Evolutionary conservation across 2,888 invertebrate genomes (phyloP), one percentile per base, ranked within the genome.

Genomic region (Sinhomidia bicolor): DNA sequence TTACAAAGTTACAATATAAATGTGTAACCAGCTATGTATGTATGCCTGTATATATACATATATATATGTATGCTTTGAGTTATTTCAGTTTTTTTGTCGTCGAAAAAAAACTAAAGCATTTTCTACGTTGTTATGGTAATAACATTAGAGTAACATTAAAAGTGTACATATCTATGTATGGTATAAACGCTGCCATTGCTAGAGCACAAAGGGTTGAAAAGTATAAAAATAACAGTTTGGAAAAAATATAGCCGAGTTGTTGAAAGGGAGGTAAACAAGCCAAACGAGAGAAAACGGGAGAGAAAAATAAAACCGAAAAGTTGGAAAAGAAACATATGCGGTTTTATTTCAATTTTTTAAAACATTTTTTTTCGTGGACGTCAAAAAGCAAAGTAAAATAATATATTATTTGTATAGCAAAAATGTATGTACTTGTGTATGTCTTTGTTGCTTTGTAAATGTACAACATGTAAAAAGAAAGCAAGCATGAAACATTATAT

Each of bases 281-380:
- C 74, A 74, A 71, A 44, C 47, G 47, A 23, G 74, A 47, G 41
- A 36, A 65, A 65, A 14, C 4, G 47, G 12, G n/a, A 12, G 3
- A 32, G n/a, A 74, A 65, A 74, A 74, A 74, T 74, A 26, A 74
- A 26, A 74, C 74, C 68, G 44, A 47, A 44, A 74, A 47, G 23
- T 74, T 26, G 12, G 26, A 47, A 23, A 47, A 44, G 74, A 74
- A 74, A 26, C 47, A 74, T 74, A 26, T 47, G 74, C 74, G 74
- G 14, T 74, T 74, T 74, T 47, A 47, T 29, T 74, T 71, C 20
- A 36, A 71, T 71, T 71, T 65, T 41, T n/a, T n/a, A n/a, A 12
- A 29, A 26, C 62, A 62, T 26, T 29, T 14, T 32, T 32, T 57
- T 54, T 54, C n/a, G 5, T 54, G 17, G 3, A n/a, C 5, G 14